Evolutionary conservation across 2,797 vertebrate genomes (phyloP).

Genomic region (Anguilla anguilla): DNA sequence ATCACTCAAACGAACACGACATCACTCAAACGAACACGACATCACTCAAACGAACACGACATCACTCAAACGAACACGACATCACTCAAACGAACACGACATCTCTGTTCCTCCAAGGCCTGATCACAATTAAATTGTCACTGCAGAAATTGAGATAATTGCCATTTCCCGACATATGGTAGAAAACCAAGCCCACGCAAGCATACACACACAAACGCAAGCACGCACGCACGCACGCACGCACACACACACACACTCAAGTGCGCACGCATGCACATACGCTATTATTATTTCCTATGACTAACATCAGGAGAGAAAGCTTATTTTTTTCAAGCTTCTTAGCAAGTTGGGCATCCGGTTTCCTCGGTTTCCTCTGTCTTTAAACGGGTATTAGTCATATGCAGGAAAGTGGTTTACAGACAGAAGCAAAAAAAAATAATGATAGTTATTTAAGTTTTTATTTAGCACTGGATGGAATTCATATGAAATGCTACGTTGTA

Average conservation of each 20-base stretch:
- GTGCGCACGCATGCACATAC: neutral
- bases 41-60: neutral
- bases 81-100: neutral
- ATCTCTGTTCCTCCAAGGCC: neutral
- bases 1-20: neutral
- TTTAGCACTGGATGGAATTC: neutral
- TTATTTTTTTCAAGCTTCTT: conserved; percentile 17
- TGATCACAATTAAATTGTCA: neutral
- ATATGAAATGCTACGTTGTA: neutral
- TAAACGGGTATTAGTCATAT: conserved; percentile 1
- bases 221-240: neutral
- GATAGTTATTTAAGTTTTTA: neutral
- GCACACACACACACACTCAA: neutral
- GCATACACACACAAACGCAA: neutral
- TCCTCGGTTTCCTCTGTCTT: conserved; percentile 8
- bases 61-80: neutral
- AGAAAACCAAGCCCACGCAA: neutral
- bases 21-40: neutral
- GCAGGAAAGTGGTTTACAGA: conserved; percentile 20
- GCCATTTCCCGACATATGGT: neutral
- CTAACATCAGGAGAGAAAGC: conserved; percentile 14
- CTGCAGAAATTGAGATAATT: neutral
- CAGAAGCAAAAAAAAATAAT: neutral
- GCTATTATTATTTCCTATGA: conserved; percentile 13
- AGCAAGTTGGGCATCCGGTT: conserved; percentile 19